Evolutionary conservation across 2,888 invertebrate genomes (phyloP).

Genomic region (Bellardia bayeri): DNA sequence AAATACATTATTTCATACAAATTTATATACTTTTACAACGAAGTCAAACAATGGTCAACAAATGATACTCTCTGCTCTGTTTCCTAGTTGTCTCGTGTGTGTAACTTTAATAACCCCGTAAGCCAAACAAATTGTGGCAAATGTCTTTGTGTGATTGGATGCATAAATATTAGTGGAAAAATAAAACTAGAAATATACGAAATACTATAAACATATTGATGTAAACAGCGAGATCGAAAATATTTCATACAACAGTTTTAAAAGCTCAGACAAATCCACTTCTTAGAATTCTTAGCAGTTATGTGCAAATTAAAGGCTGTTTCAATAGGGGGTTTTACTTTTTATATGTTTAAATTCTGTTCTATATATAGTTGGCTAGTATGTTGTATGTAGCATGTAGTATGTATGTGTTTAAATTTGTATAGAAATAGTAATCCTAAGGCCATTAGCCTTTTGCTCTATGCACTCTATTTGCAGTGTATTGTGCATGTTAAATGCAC

Average conservation of each 20-base stretch:
- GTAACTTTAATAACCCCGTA: slow-evolving; percentile 12
- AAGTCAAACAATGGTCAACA: slow-evolving; percentile 34
- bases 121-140: slow-evolving; percentile 12
- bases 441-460: slow-evolving; percentile 60
- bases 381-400: too few species aligned
- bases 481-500: slow-evolving; percentile 62
- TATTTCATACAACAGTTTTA: neutral
- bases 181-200: neutral
- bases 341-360: neutral
- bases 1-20: neutral
- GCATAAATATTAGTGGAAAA: neutral
- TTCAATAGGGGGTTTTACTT: too few species aligned
- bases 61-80: slow-evolving; percentile 12
- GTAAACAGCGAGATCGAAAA: neutral
- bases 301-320: too few species aligned
- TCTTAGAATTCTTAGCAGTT: too few species aligned
- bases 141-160: slow-evolving; percentile 17
- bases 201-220: neutral
- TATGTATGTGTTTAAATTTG: neutral
- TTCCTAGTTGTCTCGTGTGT: neutral
- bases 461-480: slow-evolving; percentile 33
- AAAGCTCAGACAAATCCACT: too few species aligned
- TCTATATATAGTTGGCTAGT: too few species aligned
- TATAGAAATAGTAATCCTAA: slow-evolving; percentile 32
- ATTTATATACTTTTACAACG: neutral